phyloP scores from a whole-genome alignment of 2,113 vertebrate genomes.

The Strix uralensis region DNA sequence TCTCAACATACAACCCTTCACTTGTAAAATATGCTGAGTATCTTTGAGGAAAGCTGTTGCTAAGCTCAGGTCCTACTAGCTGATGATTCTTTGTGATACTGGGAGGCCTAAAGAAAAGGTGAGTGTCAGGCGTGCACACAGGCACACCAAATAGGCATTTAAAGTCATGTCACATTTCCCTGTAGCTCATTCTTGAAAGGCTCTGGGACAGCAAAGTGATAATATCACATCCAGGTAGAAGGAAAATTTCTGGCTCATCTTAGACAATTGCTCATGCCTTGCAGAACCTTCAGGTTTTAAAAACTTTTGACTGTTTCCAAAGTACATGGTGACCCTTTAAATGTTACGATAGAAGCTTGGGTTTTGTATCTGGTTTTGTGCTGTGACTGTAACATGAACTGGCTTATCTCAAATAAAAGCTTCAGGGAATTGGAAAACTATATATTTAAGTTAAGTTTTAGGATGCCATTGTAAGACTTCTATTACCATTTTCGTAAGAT shows the following conservation, averaged over 20 bases:
- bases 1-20: not conserved
- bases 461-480: not conserved
- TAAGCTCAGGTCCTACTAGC: not conserved
- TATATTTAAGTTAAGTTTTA: slow-evolving; percentile 31
- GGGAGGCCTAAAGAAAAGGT: not conserved
- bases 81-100: not conserved
- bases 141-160: not conserved
- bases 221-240: not conserved
- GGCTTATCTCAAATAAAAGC: not conserved
- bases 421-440: not conserved
- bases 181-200: not conserved
- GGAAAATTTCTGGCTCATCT: not conserved
- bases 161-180: not conserved
- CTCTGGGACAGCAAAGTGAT: not conserved
- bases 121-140: not conserved
- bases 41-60: not conserved
- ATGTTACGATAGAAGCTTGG: not conserved
- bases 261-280: not conserved
- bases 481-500: not conserved
- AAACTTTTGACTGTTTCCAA: not conserved
- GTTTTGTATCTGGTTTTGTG: not conserved
- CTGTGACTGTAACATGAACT: not conserved
- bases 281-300: not conserved
- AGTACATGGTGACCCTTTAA: not conserved
- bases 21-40: not conserved